A percentile compares a stretch with the other conserved stretches of the same genome.
phyloP scores from a whole-genome alignment of 2,888 invertebrate species.

The Sericinus montela region DNA sequence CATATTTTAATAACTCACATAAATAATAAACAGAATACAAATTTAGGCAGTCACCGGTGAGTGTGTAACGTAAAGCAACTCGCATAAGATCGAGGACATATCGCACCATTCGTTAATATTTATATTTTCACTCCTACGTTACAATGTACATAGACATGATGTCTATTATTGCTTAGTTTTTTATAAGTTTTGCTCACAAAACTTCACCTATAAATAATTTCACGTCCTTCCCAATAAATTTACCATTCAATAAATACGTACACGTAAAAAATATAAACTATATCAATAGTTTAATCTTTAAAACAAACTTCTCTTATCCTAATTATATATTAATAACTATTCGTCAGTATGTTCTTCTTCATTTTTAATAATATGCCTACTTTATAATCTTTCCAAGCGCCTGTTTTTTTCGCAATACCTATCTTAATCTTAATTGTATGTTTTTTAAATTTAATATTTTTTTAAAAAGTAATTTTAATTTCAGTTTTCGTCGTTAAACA shows the following conservation, averaged over 20 bases:
- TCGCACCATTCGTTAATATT: constrained; percentile 70
- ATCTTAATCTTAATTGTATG: constrained; percentile 58
- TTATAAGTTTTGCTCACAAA: constrained; percentile 75
- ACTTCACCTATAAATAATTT: constrained; percentile 78
- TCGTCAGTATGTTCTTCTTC: constrained; percentile 75
- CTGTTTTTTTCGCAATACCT: constrained; percentile 66
- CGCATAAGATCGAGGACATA: constrained; percentile 67
- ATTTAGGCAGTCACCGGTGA: constrained; percentile 62
- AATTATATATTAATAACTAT: constrained; percentile 80
- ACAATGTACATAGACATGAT: constrained; percentile 74
- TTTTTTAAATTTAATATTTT: constrained; percentile 39
- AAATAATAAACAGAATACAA: constrained; percentile 66
- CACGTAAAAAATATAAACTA: constrained; percentile 80
- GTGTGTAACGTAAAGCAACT: constrained; percentile 53
- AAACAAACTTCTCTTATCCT: constrained; percentile 75
- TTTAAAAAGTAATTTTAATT: constrained; percentile 58
- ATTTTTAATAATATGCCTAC: constrained; percentile 76
- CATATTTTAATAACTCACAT: constrained; percentile 56
- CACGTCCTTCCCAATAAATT: constrained; percentile 77
- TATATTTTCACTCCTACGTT: constrained; percentile 66
- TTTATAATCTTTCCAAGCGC: constrained; percentile 78
- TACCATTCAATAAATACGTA: constrained; percentile 80
- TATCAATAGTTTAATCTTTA: constrained; percentile 80
- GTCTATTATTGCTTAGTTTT: constrained; percentile 77
- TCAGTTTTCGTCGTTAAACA: constrained; percentile 58